Evolutionary conservation across 2,888 invertebrate genomes (phyloP), one percentile per base, ranked within the genome.

Genomic region (Carcina quercana): DNA sequence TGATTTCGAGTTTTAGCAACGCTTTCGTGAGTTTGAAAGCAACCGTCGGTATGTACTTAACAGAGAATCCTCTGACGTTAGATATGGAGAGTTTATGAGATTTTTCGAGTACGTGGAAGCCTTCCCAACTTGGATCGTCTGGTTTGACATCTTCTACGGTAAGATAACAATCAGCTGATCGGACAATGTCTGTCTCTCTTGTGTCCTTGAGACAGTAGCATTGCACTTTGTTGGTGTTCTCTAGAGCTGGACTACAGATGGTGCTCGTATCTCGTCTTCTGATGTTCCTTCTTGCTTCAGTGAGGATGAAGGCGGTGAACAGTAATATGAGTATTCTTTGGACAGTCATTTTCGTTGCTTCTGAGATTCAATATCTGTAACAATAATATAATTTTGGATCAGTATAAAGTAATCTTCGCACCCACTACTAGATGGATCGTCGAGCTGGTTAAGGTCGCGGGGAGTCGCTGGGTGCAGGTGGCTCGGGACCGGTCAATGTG

Each of bases 111-210:
- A 86, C 85, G 24, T 74, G 72, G 60, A 93, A 92, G 34, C 86
- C 72, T 7, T 84, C 82, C 93, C 93, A 94, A 30, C 86, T 76
- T 3, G 82, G 75, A 52, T 91, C 88, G 29, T 89, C 86, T 31
- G 72, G 69, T 4, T 78, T 68, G 26, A 90, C 69, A 10, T 86
- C 85, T 15, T 84, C 76, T 19, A 80, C 84, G 43, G 90, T 87
- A 3, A 92, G 82, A 73, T 88, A 88, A 56, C 94, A 94, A 51
- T 89, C 91, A 13, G 90, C 91, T 30, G 86, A 87, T 33, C 85
- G 86, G 1, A 90, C 87, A 3, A 47, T 35, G 12, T 55, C 38
- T 1, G 47, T 38, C n/a, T 59, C 39, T 12, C 42, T 43, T 2
- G 42, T 43, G 15, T 65, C 61, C 35, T 40, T 54, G 12, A 38